These are phyloP conservation scores for Cyclina sinensis DNA, from an alignment of 1,140 invertebrate species.

Conservation along the genomic window DNA sequence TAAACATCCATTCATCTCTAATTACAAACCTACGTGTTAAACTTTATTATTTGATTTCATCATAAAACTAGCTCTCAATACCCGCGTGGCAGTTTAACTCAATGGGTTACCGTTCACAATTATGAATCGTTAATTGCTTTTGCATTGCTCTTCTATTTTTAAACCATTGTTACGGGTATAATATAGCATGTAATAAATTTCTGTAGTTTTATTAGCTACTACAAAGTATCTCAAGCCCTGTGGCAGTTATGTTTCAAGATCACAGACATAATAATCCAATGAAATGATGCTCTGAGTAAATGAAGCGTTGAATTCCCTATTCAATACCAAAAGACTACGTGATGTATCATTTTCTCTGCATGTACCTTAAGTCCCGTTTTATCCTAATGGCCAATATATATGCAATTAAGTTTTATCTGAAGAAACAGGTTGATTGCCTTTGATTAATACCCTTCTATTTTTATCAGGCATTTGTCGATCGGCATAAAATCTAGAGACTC, in stretches of 20 bases:
- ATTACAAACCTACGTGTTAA: no score
- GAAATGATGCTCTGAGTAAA: neutral
- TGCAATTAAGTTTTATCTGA: constrained; percentile 39
- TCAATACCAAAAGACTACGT: neutral
- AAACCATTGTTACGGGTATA: neutral
- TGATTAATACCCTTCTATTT: constrained; percentile 1
- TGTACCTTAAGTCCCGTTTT: neutral
- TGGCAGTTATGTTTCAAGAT: neutral
- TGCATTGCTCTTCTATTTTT: constrained; percentile 12
- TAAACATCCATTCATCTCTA: no score
- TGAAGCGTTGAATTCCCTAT: constrained; percentile 28
- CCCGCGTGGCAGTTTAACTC: neutral
- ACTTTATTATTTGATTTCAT: no score
- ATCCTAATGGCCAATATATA: constrained; percentile 41
- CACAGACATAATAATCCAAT: constrained; percentile 6
- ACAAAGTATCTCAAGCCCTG: neutral
- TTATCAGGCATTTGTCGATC: neutral
- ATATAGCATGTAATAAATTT: constrained; percentile 10
- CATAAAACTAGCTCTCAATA: no score
- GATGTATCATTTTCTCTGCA: neutral
- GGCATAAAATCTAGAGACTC: neutral
- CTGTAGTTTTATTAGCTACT: neutral
- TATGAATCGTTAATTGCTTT: constrained; percentile 9
- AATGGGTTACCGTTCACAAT: neutral
- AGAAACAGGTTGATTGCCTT: constrained; percentile 4